Base-by-base conservation (phyloP, 2,888 invertebrate species). In the Tachina fera region DNA sequence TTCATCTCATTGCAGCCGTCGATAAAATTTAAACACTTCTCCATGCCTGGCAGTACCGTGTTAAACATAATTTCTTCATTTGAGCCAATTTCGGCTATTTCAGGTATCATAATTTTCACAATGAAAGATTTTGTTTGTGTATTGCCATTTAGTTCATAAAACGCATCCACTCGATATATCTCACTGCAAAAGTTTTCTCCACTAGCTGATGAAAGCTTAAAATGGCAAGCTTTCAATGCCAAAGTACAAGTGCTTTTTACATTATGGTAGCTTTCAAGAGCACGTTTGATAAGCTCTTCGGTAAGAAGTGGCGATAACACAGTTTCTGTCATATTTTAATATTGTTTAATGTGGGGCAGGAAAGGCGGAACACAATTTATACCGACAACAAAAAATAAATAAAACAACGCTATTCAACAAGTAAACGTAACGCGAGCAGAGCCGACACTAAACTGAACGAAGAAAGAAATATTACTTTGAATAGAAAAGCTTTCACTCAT, bases 181-280 rank as follows among this genome's bases (percentile, higher is more conserved):
- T 87, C 87, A 87, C 91, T 91, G 78, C 90, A 91, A 79, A 89
- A 91, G 85, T 91, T 91, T 16, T 91, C 91, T 43, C 91, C 91
- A 67, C 76, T 79, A 1, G 71, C 77, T 14, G 82, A 82, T 13
- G 78, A 74, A 45, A 74, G 80, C 74, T 83, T 83, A 47, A 87
- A 81, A 51, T 72, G 43, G 63, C 83, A 87, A 53, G 75, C 71
- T 76, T 74, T 60, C 10, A 87, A n/a, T 22, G 49, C n/a, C 10
- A 80, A 19, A 86, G 9, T 13, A 68, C 67, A 11, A 65, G 31
- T 74, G 63, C 75, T 45, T 72, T 43, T 14, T 31, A 60, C 31
- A 76, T 86, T 79, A 14, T 78, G 61, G 47, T 56, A 84, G 63
- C 67, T 58, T 51, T 56, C n/a, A 1, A 88, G 76, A 19, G 87